Evolutionary conservation across 2,888 invertebrate species (phyloP), one percentile per base, ranked within the genome.

Genomic region (Opisthograptis luteolata): DNA sequence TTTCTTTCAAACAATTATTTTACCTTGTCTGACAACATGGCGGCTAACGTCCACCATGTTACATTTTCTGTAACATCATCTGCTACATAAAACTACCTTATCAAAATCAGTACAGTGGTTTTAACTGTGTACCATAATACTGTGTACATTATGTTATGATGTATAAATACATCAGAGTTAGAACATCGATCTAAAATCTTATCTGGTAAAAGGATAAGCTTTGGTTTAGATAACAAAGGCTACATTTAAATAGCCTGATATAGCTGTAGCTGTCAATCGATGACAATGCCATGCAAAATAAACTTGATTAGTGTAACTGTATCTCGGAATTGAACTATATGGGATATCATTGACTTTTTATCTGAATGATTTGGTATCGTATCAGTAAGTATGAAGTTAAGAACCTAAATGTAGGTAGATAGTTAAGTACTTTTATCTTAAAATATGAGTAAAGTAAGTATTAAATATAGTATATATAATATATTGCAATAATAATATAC

Each of bases 311-410:
- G 15, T 19, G 3, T 20, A 27, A 27, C 34, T 43, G 42, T 36
- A 28, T 39, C 25, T 39, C 17, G 15, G 8, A 10, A 42, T 34
- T 9, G n/a, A n/a, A n/a, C n/a, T n/a, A n/a, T 31, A 2, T 13
- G 40, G 36, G 6, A 3, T 46, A 27, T 8, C 8, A 36, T 44
- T 49, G 48, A 19, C 19, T 46, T 28, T 46, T 44, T 53, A 57
- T 57, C 57, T 22, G 4, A 42, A 32, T 10, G 7, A 3, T 42
- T 19, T 22, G 15, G 6, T n/a, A 30, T 10, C 6, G 5, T 10
- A 30, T 22, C 30, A 20, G n/a, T n/a, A n/a, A 20, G 32, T 30
- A 19, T 48, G 6, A n/a, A n/a, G n/a, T n/a, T 13, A 15, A 12
- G 3, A 45, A 36, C 22, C 3, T 10, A 31, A 8, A 19, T 36